Base-by-base conservation (phyloP, 2,797 vertebrate genomes). In the Arremon brunneinucha region DNA sequence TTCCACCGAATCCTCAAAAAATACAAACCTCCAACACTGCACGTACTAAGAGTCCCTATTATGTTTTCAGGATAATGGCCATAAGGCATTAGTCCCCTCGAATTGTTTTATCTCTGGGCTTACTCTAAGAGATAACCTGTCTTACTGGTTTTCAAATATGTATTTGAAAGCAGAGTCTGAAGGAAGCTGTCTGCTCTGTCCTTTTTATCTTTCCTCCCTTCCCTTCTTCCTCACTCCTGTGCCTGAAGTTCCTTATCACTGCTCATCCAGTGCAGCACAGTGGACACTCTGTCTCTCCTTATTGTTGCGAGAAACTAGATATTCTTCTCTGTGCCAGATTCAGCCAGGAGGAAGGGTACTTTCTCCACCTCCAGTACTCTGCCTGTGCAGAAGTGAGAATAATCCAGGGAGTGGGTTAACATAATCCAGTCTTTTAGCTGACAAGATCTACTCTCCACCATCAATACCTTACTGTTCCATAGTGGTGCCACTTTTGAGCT, bases 121-220 rank as follows among this genome's bases (percentile, higher is more conserved):
- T 60, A 27, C 32, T 49, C 11, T 76, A 44, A 68, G 14, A 84
- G 12, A 21, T 32, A 12, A 5, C 3, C 30, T 44, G 7, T 67
- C 19, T 57, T 47, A 35, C 10, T 22, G 37, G 60, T 91, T 75
- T 68, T 41, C 24, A 87, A 30, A 34, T 5, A 15, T 2, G 9
- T 44, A 52, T 52, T 35, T 74, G 43, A 84, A 74, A 43, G 52
- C 14, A 49, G 32, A 70, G 7, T 39, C 14, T 65, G 32, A 62
- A 60, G 59, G 12, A 41, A 67, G 10, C 27, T 22, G 56, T 1
- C 13, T 3, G 3, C 12, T 74, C 5, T 60, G 1, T 1, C 10
- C 15, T 41, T 63, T 67, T 57, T 18, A 12, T 82, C 15, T 62
- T 71, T 71, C 22, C 2, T 60, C 14, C 15, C 12, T 47, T 82